Evolutionary conservation across 1,140 invertebrate species (phyloP), one percentile per base, ranked within the genome.

Genomic region (Atta texana): DNA sequence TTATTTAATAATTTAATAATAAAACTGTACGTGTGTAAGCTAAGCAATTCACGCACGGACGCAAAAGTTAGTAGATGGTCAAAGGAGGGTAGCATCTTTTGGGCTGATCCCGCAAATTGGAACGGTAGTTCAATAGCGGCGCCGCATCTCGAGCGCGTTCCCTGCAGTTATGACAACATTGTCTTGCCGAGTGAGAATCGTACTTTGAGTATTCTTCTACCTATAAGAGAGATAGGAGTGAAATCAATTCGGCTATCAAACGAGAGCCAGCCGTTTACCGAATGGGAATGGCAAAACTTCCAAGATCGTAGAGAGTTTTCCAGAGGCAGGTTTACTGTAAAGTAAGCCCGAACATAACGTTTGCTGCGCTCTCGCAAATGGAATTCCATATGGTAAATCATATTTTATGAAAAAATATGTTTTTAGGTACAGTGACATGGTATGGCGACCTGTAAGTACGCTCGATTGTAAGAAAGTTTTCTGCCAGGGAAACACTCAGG

Each of bases 101-200:
- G 95, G 95, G 80, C 91, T 0, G 94, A 95, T 85, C 94, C 95
- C 0, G 18, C 89, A 1, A 95, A 95, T 80, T 95, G 95, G 95
- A 90, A 92, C 18, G 88, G 71, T 24, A 86, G 87, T n/a, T 93
- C 92, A 0, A 81, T 93, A 61, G 94, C 95, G 0, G 88, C 92
- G 3, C 95, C 95, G 10, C 93, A 95, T 88, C 66, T 95, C 0
- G 92, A 94, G 39, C 91, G 92, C 63, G 88, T 95, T 14, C 95
- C 95, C 0, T 95, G 95, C 55, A 91, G 91, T 0, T 81, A 88
- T 0, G 94, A 95, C 24, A 55, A 91, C 5, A 91, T 94, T 0
- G 85, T 95, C 10, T 88, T 95, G 0, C 94, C 95, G 0, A 61
- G 28, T 1, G 84, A 57, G 14, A 87, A 92, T 75, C 82, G 85